Percentiles rank a stretch among this genome's conserved stretches.
These are phyloP conservation scores for Ostrea edulis DNA, from an alignment of 1,140 invertebrate genomes.

Conservation along the genomic window DNA sequence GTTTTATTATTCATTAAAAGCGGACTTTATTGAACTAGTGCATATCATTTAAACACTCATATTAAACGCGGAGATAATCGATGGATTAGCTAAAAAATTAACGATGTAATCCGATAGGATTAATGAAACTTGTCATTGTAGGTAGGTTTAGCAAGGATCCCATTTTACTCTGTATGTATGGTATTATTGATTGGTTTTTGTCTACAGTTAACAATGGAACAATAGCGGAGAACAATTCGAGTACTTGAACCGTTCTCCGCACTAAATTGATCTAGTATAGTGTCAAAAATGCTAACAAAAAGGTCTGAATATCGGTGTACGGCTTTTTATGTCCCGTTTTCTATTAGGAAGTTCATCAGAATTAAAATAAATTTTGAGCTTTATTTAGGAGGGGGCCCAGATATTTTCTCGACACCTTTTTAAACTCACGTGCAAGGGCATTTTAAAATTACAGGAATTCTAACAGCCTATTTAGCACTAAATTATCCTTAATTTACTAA, in stretches of 20 bases:
- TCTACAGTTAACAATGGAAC: conserved; percentile 19
- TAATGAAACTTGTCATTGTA: conserved; percentile 6
- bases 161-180: background rate
- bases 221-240: background rate
- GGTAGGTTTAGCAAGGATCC: background rate
- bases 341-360: background rate
- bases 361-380: background rate
- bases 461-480: background rate
- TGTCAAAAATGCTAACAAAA: background rate
- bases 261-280: background rate
- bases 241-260: background rate
- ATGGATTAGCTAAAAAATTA: conserved; percentile 30
- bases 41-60: background rate
- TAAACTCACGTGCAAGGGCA: background rate
- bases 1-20: conserved; percentile 4
- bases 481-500: conserved; percentile 9
- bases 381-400: background rate
- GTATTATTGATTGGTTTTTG: conserved; percentile 11
- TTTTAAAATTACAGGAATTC: conserved; percentile 15
- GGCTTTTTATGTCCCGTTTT: background rate
- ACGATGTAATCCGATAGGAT: conserved; percentile 23
- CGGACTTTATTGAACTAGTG: background rate
- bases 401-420: conserved; percentile 15
- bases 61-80: background rate
- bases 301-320: background rate